Conservation (phyloP, 2,888 invertebrate genomes). For the Daptonema setosum region DNA sequence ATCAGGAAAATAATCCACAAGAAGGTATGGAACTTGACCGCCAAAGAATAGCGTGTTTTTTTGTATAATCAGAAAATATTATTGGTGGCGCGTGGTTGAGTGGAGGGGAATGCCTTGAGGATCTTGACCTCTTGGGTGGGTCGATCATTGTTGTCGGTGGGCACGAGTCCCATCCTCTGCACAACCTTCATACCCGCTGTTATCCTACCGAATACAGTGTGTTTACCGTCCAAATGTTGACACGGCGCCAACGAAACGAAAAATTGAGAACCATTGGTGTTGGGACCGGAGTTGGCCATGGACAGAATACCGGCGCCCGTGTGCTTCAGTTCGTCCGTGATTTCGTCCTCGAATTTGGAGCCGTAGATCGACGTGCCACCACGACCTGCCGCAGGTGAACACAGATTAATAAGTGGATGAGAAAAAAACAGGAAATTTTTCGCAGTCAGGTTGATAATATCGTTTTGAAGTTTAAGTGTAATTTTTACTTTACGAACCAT, state of each 20-base stretch:
- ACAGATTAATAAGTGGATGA: background rate
- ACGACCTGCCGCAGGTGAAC: slow-evolving; percentile 38
- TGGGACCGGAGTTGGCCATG: slow-evolving; percentile 90
- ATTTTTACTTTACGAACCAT: background rate
- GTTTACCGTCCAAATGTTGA: slow-evolving; percentile 87
- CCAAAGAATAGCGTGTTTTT: too few species aligned
- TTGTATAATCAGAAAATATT: too few species aligned
- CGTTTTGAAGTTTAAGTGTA: background rate
- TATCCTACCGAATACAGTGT: slow-evolving; percentile 58
- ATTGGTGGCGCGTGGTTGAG: too few species aligned
- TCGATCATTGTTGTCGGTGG: slow-evolving; percentile 68
- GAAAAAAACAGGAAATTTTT: background rate
- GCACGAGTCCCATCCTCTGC: slow-evolving; percentile 69
- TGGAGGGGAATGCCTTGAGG: slow-evolving; percentile 6
- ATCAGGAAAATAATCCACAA: too few species aligned
- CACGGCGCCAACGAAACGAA: slow-evolving; percentile 82
- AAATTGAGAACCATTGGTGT: slow-evolving; percentile 87
- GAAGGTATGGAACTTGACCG: too few species aligned
- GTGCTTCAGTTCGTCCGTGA: slow-evolving; percentile 74
- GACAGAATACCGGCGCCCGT: slow-evolving; percentile 73
- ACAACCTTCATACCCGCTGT: slow-evolving; percentile 42
- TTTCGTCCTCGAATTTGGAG: slow-evolving; percentile 77
- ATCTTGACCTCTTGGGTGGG: slow-evolving; percentile 57
- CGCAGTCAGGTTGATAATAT: background rate
- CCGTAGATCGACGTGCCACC: slow-evolving; percentile 94